Base-by-base conservation (phyloP, 1,140 invertebrate species). In the Brachionus calyciflorus region DNA sequence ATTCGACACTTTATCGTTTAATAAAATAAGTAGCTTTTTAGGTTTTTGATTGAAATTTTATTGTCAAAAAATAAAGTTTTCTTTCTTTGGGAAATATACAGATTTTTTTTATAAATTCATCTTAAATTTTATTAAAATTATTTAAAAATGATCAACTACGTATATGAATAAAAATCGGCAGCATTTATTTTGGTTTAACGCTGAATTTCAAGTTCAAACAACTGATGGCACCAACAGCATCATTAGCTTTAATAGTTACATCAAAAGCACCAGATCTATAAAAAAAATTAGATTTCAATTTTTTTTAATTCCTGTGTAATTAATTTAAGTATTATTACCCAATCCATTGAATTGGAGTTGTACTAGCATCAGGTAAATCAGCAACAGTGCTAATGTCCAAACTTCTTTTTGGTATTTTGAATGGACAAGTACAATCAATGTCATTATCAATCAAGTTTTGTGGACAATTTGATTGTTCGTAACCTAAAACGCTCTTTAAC, bases 371-470 rank as follows among this genome's bases (percentile, higher is more conserved):
- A n/a, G 73, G 73, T 9, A 76, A 28, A 76, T 55, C 73, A 26
- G 40, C 37, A 30, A 17, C 30, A 28, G 33, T n/a, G 49, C 40
- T 14, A 9, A 76, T 40, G 19, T 76, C 10, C 6, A 76, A 33
- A 12, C 9, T 26, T 55, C 49, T 28, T 30, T 40, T 26, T 30
- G 49, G 49, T 12, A 76, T 33, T n/a, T 76, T 41, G 51, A 76
- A 55, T 17, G 73, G 73, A 55, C 73, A 76, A 37, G 49, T 76
- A 30, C 73, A 76, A n/a, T 55, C 51, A 57, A 76, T 76, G 30
- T 24, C 19, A 46, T 55, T 55, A 17, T 76, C 30, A 19, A 40
- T 21, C 21, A 76, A 55, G 30, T 55, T 41, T 41, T 55, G 17
- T 46, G 73, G 73, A 44, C 73, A 76, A 41, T 76, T 76, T n/a